Base-by-base conservation (phyloP, 2,888 invertebrate species). In the Drosophila yooni region DNA sequence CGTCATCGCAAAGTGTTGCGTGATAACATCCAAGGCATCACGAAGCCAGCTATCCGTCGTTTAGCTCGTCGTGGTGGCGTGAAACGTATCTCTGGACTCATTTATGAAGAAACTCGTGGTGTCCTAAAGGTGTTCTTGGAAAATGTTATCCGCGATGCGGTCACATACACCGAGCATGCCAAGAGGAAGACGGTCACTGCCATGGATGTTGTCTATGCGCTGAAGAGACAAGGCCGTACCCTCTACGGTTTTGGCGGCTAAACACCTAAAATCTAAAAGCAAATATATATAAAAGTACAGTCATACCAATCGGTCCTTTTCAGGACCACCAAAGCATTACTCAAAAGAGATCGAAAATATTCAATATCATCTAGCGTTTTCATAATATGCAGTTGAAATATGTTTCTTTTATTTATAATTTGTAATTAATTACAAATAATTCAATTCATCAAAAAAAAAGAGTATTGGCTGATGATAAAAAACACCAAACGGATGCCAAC, bases 161-260 rank as follows among this genome's bases (percentile, higher is more conserved):
- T 97, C 58, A 97, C 96, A 4, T 97, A 97, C 93, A 97, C 97
- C 0, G 97, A 97, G 91, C 97, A 97, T 91, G 97, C 97, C 43
- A 97, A 97, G 93, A 94, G 97, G 83, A 97, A 97, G 94, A 97
- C 97, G 1, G 97, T 97, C 51, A 97, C 97, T 0, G 97, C 97
- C 21, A 97, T 97, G 97, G 97, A 97, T 83, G 96, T 97, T 15
- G 97, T 97, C 56, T 97, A 97, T 90, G 97, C 97, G n/a, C 92
- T 97, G 89, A 97, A 97, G 91, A 94, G 97, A 57, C 97, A 97
- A 93, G 96, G 97, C 8, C 94, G 96, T 81, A 97, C 97, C 73
- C 93, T 97, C 15, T 97, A 97, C 93, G 97, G 97, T 68, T 97
- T 96, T 89, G 96, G 96, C 56, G 96, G 96, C 77, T 95, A 94